phyloP scores from a whole-genome alignment of 2,113 vertebrate genomes.

The Anser cygnoides region DNA sequence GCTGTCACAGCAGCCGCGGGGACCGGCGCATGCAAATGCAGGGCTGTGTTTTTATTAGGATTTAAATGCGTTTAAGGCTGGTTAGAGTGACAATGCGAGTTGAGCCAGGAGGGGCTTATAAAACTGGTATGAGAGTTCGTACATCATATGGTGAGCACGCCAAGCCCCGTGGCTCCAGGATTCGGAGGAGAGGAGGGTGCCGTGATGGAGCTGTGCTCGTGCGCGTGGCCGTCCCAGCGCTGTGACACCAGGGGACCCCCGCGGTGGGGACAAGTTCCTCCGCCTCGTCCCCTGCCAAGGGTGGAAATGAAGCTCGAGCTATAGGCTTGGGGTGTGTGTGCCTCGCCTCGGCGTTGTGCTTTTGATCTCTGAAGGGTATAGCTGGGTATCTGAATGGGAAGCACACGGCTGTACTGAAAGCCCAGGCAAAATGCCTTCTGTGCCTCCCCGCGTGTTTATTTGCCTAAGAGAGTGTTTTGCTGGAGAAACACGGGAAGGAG shows the following conservation, averaged over 20 bases:
- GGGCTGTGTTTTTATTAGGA: slow-evolving; percentile 64
- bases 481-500: slow-evolving; percentile 37
- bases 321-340: neutral
- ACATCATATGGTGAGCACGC: neutral
- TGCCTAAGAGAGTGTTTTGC: slow-evolving; percentile 32
- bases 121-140: slow-evolving; percentile 41
- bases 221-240: too few species aligned
- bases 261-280: neutral
- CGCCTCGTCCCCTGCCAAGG: accelerated
- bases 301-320: neutral
- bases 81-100: slow-evolving; percentile 66
- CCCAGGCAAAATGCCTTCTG: slow-evolving; percentile 50
- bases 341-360: neutral
- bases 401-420: neutral
- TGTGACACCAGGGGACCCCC: too few species aligned
- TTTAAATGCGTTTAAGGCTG: slow-evolving; percentile 70
- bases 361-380: slow-evolving; percentile 34
- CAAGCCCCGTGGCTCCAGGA: neutral
- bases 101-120: slow-evolving; percentile 52
- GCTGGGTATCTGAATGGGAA: slow-evolving; percentile 51
- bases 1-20: slow-evolving; percentile 4
- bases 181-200: too few species aligned
- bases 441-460: slow-evolving; percentile 55
- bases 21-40: slow-evolving; percentile 54
- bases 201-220: too few species aligned